Conservation (phyloP, 2,888 invertebrate genomes). For the Synergus japonicus region DNA sequence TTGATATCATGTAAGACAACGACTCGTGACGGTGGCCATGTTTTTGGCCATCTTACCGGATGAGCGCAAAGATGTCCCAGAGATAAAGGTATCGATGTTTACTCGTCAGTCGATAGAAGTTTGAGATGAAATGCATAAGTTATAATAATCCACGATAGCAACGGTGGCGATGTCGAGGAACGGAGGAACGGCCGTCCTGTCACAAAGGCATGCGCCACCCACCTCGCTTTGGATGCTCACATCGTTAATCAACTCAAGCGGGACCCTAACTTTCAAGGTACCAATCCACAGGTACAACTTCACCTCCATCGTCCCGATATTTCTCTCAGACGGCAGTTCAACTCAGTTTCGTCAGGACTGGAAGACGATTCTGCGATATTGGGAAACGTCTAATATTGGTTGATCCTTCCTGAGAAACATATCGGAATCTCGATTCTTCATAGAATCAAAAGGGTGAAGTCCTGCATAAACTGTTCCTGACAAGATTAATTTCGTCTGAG, state of each 20-base stretch:
- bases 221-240: constrained; percentile 74
- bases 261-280: constrained; percentile 75
- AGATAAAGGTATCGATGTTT: constrained; percentile 56
- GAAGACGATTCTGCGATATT: constrained; percentile 19
- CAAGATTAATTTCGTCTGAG: constrained; percentile 9
- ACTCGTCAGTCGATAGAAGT: constrained; percentile 60
- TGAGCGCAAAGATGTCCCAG: constrained; percentile 44
- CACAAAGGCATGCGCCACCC: constrained; percentile 78
- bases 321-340: constrained; percentile 43
- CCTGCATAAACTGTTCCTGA: neutral
- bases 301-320: constrained; percentile 58
- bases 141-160: constrained; percentile 67
- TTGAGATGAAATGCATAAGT: constrained; percentile 70
- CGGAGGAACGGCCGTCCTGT: constrained; percentile 74
- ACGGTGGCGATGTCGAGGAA: constrained; percentile 75
- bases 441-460: neutral
- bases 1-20: constrained; percentile 10
- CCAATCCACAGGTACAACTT: constrained; percentile 74
- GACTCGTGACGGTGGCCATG: constrained; percentile 3
- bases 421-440: neutral
- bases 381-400: constrained; percentile 2
- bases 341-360: constrained; percentile 6
- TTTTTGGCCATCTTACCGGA: neutral
- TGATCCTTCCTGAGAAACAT: neutral
- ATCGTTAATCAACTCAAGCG: constrained; percentile 77